Base-by-base conservation (phyloP, 2,888 invertebrate species). In the Scelioninae gen. 2 region DNA sequence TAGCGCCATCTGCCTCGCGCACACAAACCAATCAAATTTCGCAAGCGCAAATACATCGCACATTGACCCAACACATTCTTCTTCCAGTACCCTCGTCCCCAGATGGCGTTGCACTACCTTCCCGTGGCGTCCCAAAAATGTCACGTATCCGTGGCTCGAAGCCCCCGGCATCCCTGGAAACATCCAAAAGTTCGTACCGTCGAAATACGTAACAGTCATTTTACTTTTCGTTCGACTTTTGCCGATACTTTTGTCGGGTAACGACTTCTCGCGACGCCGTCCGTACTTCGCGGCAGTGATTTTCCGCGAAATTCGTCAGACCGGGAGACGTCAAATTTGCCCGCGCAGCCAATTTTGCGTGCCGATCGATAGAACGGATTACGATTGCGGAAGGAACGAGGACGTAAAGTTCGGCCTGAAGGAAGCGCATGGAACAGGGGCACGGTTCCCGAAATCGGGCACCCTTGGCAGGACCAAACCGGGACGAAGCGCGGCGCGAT, bases 221-320 rank as follows among this genome's bases (percentile, higher is more conserved):
- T 33, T 33, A 45, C 19, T n/a, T 58, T 52, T 43, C 43, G 50
- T 53, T 63, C 45, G 45, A 64, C 53, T 64, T 55, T 46, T 15
- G 13, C 46, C 53, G 45, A 55, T 63, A 52, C 41, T 28, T 61
- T 13, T 11, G 4, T 5, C 15, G 15, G 19, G 39, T 25, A 61
- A 48, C 39, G n/a, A 61, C 61, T 63, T 57, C n/a, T 33, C 6
- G 33, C 31, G 11, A n/a, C 52, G 37, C 53, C 50, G 58, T 57
- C 58, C 58, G 48, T 58, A 58, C 25, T 68, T 65, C 43, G 28
- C 35, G 45, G 35, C 58, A 19, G 68, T 52, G 58, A 60, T 58
- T 68, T 68, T 28, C 58, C 58, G 39, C 43, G 58, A 41, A 58
- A 68, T 41, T 48, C 41, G 39, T 67, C 39, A 48, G 16, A 60